A percentile compares a stretch with the other conserved stretches of the same genome.
Conservation (phyloP, 2,888 invertebrate genomes). For the Nephrotoma flavescens region DNA sequence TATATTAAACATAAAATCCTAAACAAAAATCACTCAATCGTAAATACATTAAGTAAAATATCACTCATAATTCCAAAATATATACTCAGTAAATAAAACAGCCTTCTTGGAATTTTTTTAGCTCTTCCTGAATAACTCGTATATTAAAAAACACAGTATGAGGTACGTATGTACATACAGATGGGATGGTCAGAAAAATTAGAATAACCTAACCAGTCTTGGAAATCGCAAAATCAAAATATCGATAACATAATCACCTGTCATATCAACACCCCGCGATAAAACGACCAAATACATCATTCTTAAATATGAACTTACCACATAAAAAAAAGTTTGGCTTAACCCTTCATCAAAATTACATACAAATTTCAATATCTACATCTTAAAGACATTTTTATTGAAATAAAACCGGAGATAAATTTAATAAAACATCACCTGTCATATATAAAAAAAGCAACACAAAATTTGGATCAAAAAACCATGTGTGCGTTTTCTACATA, state of each 20-base stretch:
- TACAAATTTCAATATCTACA: neutral
- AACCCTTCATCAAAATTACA: neutral
- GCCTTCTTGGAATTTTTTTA: neutral
- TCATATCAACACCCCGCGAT: neutral
- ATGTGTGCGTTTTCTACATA: neutral
- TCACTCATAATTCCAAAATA: neutral
- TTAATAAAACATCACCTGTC: neutral
- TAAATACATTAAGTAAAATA: neutral
- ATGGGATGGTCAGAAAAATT: neutral
- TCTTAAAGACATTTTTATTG: neutral
- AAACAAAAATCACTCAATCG: neutral
- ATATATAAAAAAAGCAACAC: neutral
- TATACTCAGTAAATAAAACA: neutral
- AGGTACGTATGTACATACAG: neutral
- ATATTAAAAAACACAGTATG: neutral
- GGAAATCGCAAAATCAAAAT: neutral
- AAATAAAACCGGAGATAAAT: neutral
- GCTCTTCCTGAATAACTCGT: neutral
- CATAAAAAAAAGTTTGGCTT: neutral
- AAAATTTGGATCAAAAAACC: neutral
- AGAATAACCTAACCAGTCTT: neutral
- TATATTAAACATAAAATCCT: neutral
- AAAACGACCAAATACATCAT: neutral
- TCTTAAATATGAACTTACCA: neutral
- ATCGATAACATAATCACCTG: neutral